These are phyloP conservation scores for Lates japonicus DNA, from an alignment of 2,797 vertebrate genomes.

Conservation along the genomic window DNA sequence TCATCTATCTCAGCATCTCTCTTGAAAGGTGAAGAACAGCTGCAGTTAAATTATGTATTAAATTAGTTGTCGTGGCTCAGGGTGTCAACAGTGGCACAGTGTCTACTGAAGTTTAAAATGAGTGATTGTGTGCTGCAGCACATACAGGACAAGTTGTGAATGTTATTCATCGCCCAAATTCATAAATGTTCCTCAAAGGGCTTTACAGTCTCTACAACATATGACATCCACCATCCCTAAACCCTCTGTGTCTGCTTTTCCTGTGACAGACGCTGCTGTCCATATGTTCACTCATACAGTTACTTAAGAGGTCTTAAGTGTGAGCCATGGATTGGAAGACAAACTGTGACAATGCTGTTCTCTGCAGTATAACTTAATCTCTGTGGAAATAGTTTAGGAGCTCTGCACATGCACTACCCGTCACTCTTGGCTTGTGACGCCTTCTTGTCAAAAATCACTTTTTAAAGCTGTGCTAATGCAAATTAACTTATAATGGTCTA, in stretches of 20 bases:
- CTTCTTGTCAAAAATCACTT: constrained; percentile 10
- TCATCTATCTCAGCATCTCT: neutral
- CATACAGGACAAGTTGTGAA: neutral
- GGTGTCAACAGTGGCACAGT: neutral
- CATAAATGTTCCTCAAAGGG: neutral
- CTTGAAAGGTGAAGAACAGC: neutral
- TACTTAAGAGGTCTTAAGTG: constrained; percentile 9
- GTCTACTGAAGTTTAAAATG: constrained; percentile 1
- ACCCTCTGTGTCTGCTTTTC: constrained; percentile 15
- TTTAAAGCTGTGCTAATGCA: neutral
- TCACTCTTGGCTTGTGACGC: neutral
- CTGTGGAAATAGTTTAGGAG: neutral
- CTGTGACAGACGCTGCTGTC: constrained; percentile 26
- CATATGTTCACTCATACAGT: constrained; percentile 28
- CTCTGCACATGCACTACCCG: constrained; percentile 9
- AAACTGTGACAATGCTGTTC: constrained; percentile 18
- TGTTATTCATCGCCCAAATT: constrained; percentile 6
- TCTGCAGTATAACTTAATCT: constrained; percentile 15
- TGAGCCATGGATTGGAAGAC: constrained; percentile 16
- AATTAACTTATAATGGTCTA: neutral
- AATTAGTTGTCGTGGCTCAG: neutral
- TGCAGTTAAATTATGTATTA: neutral
- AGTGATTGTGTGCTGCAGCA: neutral
- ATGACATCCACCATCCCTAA: neutral
- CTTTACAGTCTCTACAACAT: constrained; percentile 17